Evolutionary conservation across 2,888 invertebrate genomes (phyloP).

Genomic region (Drosophila siamana): DNA sequence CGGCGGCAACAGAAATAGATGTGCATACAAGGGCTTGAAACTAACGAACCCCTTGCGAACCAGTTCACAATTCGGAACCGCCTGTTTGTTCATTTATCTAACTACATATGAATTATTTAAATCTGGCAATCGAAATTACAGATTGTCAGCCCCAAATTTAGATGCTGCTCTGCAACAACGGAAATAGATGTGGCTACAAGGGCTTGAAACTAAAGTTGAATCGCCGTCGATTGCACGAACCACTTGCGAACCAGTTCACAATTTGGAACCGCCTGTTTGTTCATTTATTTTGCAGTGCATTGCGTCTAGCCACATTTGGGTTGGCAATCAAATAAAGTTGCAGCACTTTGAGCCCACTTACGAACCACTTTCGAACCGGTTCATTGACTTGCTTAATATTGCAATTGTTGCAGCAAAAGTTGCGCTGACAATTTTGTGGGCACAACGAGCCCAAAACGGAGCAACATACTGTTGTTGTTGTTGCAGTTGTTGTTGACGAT

Average conservation of each 20-base stretch:
- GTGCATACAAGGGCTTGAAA: too few species aligned
- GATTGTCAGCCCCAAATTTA: too few species aligned
- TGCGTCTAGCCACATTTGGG: not conserved
- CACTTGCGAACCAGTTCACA: not conserved
- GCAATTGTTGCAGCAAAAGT: conserved; percentile 5
- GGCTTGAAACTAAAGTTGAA: too few species aligned
- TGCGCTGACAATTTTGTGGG: conserved; percentile 59
- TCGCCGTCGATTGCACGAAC: not conserved
- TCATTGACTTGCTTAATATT: not conserved
- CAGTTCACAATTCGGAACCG: too few species aligned
- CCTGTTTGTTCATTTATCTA: too few species aligned
- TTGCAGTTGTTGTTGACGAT: conserved; percentile 49
- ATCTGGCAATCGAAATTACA: too few species aligned
- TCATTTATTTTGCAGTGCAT: not conserved
- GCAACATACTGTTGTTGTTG: conserved; percentile 43
- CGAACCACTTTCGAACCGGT: not conserved
- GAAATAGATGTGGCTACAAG: too few species aligned
- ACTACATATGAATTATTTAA: too few species aligned
- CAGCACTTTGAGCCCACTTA: not conserved
- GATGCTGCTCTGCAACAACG: too few species aligned
- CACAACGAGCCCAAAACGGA: conserved; percentile 4
- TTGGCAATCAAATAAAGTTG: not conserved
- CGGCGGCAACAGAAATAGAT: too few species aligned
- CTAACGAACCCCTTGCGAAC: too few species aligned
- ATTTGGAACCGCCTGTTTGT: not conserved